Evolutionary conservation across 2,888 invertebrate species (phyloP), one percentile per base, ranked within the genome.

Genomic region (Lampropteryx suffumata): DNA sequence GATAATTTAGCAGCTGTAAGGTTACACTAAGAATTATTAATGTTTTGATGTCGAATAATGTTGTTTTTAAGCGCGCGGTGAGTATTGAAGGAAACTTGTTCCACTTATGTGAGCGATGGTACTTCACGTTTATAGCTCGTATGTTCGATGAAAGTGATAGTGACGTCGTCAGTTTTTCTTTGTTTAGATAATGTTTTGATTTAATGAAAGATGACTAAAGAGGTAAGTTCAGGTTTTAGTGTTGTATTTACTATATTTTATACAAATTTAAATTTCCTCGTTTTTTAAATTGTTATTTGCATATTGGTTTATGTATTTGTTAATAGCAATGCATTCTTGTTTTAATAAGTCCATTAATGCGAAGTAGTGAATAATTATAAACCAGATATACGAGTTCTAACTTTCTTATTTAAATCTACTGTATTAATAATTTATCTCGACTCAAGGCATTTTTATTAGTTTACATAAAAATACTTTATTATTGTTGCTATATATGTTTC

Each of bases 101-200:
- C 4, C 35, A 41, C 9, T 54, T 24, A 42, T 52, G 53, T 42
- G 7, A 8, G 2, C 33, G 50, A 53, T 11, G 36, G 52, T 59
- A 53, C 55, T 35, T 41, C 36, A 14, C 21, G 29, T 41, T 45
- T 48, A 39, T 41, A 10, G 28, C 41, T 41, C 12, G 26, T 49
- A 37, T 43, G 50, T 41, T 47, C 46, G 55, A 79, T 74, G 79
- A 81, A 82, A 79, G 82, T 75, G 76, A 82, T 71, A 75, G 69
- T 61, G 55, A 50, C 28, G 28, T 36, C 11, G 33, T 57, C 43
- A 35, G 29, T 50, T 44, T 47, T 59, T 55, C 50, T 54, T 52
- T 45, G 24, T 6, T 11, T 41, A 29, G 8, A 21, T 8, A 14
- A 21, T 26, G 14, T 14, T 3, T 17, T 14, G 40, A 10, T 30